These are phyloP conservation scores for Urocolius indicus DNA, from an alignment of 2,113 vertebrate genomes.

Conservation along the genomic window DNA sequence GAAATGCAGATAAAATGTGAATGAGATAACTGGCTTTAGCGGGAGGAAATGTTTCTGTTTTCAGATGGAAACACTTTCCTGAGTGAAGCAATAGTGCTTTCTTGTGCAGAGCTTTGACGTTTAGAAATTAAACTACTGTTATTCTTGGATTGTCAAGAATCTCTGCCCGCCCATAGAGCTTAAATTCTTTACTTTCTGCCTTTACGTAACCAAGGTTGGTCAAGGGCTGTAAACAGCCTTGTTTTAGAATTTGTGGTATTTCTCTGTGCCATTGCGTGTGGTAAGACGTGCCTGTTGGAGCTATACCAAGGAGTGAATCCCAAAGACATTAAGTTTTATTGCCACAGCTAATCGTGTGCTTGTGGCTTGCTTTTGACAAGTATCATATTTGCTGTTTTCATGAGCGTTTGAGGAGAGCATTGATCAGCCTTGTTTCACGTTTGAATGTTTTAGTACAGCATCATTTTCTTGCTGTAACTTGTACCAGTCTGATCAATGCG, in stretches of 20 bases:
- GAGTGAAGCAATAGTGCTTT: not conserved
- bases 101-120: not conserved
- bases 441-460: not conserved
- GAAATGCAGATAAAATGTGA: not conserved
- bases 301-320: not conserved
- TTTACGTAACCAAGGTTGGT: constrained; percentile 26
- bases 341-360: not conserved
- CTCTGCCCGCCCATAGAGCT: not conserved
- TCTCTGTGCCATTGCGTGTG: not conserved
- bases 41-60: not conserved
- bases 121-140: constrained; percentile 6
- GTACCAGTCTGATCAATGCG: not conserved
- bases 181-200: constrained; percentile 9
- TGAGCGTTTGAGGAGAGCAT: not conserved
- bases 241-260: not conserved
- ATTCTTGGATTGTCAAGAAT: not conserved
- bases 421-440: not conserved
- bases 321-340: not conserved
- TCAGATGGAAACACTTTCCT: constrained; percentile 18
- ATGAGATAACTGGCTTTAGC: not conserved
- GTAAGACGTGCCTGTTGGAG: not conserved
- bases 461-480: not conserved
- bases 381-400: not conserved
- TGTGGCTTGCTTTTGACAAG: not conserved
- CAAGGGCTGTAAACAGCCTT: not conserved